Evolutionary conservation across 2,888 invertebrate genomes (phyloP).

Genomic region (Automeris io): DNA sequence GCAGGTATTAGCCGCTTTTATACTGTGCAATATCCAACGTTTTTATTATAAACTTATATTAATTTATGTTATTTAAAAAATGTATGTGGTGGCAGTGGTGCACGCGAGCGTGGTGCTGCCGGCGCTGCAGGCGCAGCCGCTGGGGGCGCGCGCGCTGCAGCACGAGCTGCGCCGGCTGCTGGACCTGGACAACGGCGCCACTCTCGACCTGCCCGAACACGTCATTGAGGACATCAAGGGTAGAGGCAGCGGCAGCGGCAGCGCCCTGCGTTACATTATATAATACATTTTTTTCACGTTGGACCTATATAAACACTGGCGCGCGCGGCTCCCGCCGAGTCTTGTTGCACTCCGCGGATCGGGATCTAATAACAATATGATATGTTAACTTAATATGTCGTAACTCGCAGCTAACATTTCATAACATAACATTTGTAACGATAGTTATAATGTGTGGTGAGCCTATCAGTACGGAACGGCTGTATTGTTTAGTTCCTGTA

Average conservation of each 20-base stretch:
- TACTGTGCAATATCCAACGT: not conserved
- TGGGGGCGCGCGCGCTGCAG: constrained; percentile 85
- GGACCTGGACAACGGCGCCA: constrained; percentile 53
- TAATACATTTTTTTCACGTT: not conserved
- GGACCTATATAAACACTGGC: no score
- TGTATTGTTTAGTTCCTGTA: no score
- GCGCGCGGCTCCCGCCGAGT: no score
- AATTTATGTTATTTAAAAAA: not conserved
- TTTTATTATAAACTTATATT: not conserved
- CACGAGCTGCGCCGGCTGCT: constrained; percentile 75
- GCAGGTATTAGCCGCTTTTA: constrained; percentile 34
- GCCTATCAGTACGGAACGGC: no score
- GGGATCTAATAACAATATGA: no score
- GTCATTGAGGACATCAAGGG: constrained; percentile 87
- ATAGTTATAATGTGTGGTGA: no score
- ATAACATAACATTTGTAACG: no score
- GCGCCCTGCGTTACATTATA: not conserved
- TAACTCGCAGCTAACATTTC: no score
- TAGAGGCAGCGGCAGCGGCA: constrained; percentile 17
- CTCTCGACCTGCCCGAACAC: constrained; percentile 68
- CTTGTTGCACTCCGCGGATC: no score
- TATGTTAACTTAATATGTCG: no score
- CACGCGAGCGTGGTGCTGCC: constrained; percentile 91
- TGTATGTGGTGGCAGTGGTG: constrained; percentile 76
- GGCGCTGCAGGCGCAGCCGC: constrained; percentile 88